Conservation (phyloP, 2,888 invertebrate species). For the Lamproptera curius region DNA sequence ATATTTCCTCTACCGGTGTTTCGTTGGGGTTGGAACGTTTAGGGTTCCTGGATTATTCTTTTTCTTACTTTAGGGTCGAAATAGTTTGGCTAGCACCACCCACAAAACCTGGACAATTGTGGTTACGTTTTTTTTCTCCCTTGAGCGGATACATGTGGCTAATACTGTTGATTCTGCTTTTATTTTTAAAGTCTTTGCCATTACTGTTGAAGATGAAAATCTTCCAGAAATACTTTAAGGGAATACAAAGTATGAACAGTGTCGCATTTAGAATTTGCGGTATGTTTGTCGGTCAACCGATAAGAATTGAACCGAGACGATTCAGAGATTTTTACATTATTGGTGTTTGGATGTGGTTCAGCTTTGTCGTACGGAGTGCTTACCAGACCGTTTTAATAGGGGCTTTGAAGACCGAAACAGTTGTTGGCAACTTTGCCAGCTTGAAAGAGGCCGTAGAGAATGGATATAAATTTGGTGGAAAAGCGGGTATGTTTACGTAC, state of each 20-base stretch:
- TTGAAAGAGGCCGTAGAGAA: constrained; percentile 45
- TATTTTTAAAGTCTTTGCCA: constrained; percentile 47
- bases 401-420: constrained; percentile 50
- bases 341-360: constrained; percentile 58
- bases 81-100: constrained; percentile 59
- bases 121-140: constrained; percentile 54
- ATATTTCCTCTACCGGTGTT: constrained; percentile 55
- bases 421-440: constrained; percentile 45
- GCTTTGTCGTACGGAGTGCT: constrained; percentile 55
- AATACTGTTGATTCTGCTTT: constrained; percentile 40
- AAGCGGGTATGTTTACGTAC: constrained; percentile 46
- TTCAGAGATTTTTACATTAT: constrained; percentile 59
- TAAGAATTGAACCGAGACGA: constrained; percentile 44
- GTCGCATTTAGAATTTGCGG: constrained; percentile 53
- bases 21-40: constrained; percentile 47
- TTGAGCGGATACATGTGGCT: constrained; percentile 57
- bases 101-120: constrained; percentile 41
- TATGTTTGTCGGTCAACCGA: constrained; percentile 52
- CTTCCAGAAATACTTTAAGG: constrained; percentile 45
- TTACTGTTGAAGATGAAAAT: constrained; percentile 40
- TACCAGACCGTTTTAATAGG: constrained; percentile 61
- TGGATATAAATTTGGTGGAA: constrained; percentile 52
- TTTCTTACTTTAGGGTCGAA: constrained; percentile 52
- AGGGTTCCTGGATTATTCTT: constrained; percentile 48
- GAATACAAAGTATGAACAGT: constrained; percentile 41